Evolutionary conservation across 2,888 invertebrate species (phyloP), one percentile per base, ranked within the genome.

Genomic region (Epinotia brunnichana): DNA sequence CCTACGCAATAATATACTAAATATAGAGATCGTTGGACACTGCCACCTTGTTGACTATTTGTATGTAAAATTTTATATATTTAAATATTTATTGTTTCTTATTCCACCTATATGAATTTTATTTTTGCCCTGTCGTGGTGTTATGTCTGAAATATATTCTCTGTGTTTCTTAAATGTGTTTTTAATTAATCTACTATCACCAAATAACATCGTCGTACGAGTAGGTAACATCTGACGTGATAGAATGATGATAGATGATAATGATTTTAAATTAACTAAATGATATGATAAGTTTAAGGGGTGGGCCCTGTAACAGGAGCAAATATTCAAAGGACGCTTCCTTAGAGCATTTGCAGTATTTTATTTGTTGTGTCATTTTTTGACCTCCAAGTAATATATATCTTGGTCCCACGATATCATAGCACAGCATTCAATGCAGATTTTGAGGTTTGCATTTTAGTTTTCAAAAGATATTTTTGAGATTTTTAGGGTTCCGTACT

Each of bases 101-200:
- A 90, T 84, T 87, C 84, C 89, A 91, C 92, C 73, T 72, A 82
- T 73, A 90, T 89, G 90, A 90, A 87, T 85, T 88, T 91, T 91
- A 86, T 90, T 92, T 92, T 90, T 86, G 87, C 90, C 91, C 92
- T 92, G 86, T 91, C 91, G 87, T 91, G 89, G 89, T 90, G 91
- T 91, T 91, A 89, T 90, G 90, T 90, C 90, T 91, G 89, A 87
- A 92, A 89, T 92, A 92, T 91, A 92, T 90, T 90, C 87, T 92
- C 91, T 91, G 92, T 92, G 92, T 92, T 93, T 92, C 92, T 87
- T 88, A 88, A 74, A 54, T 74, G 75, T 78, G 78, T 83, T 89
- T 90, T 88, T 78, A 85, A 86, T 88, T 74, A 54, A 4, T 17
- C 3, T 39, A 4, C 24, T 17, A 4, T 44, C 54, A 17, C 35